A percentile compares a stretch with the other conserved stretches of the same genome.
Conservation (phyloP, 2,888 invertebrate genomes). For the Chrysolina oricalcia region DNA sequence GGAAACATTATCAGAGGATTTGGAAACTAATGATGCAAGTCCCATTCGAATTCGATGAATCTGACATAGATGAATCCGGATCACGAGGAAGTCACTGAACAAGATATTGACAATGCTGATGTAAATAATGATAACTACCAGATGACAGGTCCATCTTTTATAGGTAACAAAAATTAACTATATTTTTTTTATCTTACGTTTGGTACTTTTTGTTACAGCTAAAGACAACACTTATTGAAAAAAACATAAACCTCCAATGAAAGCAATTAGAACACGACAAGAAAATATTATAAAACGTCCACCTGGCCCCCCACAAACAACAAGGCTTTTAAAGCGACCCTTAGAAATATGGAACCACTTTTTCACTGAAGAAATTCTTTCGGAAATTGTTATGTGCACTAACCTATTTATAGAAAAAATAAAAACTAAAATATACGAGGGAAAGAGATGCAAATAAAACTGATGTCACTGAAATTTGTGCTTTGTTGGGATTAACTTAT, state of each 20-base stretch:
- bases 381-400: slow-evolving; percentile 20
- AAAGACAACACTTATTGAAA: slow-evolving; percentile 21
- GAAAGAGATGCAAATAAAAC: slow-evolving; percentile 22
- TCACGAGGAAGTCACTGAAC: slow-evolving; percentile 19
- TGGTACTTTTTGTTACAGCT: slow-evolving; percentile 19
- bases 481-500: slow-evolving; percentile 6
- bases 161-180: slow-evolving; percentile 8
- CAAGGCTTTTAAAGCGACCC: slow-evolving; percentile 22
- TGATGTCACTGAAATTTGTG: slow-evolving; percentile 10
- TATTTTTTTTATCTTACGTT: neutral
- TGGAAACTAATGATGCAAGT: slow-evolving; percentile 19
- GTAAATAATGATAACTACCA: slow-evolving; percentile 24
- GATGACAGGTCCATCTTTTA: neutral
- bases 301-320: slow-evolving; percentile 6
- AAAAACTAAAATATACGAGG: slow-evolving; percentile 14
- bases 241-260: slow-evolving; percentile 24
- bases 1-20: slow-evolving; percentile 13
- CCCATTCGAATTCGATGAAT: slow-evolving; percentile 14
- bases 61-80: slow-evolving; percentile 20
- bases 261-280: slow-evolving; percentile 20
- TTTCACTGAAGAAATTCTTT: slow-evolving; percentile 24
- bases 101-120: slow-evolving; percentile 27
- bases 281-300: slow-evolving; percentile 20
- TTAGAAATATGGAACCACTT: slow-evolving; percentile 19
- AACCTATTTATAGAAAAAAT: slow-evolving; percentile 21